Conservation (phyloP, 2,888 invertebrate species). For the Xanthorhoe designata region DNA sequence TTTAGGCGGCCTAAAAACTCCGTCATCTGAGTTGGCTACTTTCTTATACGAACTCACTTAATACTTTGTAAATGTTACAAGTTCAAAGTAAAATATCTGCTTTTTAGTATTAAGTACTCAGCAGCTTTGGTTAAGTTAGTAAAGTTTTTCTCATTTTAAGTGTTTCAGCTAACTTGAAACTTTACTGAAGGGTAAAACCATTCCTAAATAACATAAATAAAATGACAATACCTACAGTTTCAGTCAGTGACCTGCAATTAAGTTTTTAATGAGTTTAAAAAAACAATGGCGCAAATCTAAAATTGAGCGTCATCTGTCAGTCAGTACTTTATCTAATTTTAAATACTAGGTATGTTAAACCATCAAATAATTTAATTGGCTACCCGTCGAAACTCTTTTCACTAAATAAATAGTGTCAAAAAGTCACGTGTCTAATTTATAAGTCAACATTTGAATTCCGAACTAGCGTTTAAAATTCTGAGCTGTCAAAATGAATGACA, state of each 20-base stretch:
- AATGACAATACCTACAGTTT: background rate
- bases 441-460: slow-evolving; percentile 22
- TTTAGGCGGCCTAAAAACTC: no score
- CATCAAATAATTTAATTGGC: background rate
- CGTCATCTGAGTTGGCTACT: no score
- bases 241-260: no score
- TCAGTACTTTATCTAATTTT: background rate
- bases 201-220: no score
- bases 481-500: slow-evolving; percentile 47
- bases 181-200: no score
- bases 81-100: no score
- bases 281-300: background rate
- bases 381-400: background rate
- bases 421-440: slow-evolving; percentile 13
- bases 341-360: background rate
- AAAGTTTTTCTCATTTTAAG: no score
- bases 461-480: slow-evolving; percentile 29
- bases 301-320: background rate
- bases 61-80: no score
- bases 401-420: slow-evolving; percentile 8
- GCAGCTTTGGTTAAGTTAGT: no score
- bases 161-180: no score
- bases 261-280: background rate
- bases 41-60: no score
- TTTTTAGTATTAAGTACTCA: no score